Conservation (phyloP, 1,140 invertebrate species). For the Bathynomus jamesi region DNA sequence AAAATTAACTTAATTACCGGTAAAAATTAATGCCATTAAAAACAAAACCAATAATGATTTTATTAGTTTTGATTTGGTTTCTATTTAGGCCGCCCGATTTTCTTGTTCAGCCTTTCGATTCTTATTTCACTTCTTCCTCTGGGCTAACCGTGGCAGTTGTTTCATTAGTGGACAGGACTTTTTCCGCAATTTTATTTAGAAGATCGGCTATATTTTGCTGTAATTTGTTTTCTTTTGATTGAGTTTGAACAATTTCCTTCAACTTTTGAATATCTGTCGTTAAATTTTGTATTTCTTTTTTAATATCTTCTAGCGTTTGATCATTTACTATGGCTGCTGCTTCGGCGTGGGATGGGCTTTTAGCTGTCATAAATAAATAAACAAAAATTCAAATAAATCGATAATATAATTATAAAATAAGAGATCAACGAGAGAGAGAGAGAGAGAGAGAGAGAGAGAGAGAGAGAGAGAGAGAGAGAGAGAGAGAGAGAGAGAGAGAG, state of each 20-base stretch:
- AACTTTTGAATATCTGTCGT: background rate
- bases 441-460: background rate
- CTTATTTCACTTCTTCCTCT: background rate
- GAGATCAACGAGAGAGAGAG: too few relatives aligned
- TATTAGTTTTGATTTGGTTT: too few relatives aligned
- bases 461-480: constrained; percentile 1
- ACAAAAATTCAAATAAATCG: background rate
- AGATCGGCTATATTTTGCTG: constrained; percentile 1
- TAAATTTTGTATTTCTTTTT: background rate
- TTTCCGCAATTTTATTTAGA: constrained; percentile 7
- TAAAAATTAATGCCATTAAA: too few relatives aligned
- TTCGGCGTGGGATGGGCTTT: background rate
- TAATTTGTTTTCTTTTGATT: background rate
- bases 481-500: background rate
- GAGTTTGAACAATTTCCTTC: background rate
- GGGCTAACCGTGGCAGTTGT: background rate
- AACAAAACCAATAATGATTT: too few relatives aligned
- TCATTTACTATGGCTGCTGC: background rate
- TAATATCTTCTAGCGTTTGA: background rate
- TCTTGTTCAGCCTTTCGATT: too few relatives aligned
- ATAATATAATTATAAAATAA: background rate
- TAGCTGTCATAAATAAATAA: background rate
- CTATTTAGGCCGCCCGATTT: too few relatives aligned
- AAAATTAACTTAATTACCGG: too few relatives aligned
- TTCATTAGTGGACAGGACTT: background rate